phyloP scores from a whole-genome alignment of 2,113 vertebrate genomes.

The Myiagra hebetior region DNA sequence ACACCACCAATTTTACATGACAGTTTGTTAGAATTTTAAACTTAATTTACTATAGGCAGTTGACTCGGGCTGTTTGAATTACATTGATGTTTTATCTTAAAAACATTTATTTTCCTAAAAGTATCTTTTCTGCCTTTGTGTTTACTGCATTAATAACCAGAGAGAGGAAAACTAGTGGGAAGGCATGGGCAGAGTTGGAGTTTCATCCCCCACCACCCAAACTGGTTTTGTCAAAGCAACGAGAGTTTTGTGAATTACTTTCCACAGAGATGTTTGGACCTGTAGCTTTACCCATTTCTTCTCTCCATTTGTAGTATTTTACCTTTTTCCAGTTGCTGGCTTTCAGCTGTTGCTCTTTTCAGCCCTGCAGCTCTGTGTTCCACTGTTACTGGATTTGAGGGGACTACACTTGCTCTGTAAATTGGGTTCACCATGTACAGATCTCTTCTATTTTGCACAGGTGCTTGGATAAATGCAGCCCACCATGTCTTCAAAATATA shows the following conservation, averaged over 20 bases:
- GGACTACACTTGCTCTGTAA: not conserved
- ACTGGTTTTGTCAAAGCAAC: not conserved
- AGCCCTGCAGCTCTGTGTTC: not conserved
- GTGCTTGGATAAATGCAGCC: not conserved
- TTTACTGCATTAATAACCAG: constrained; percentile 63
- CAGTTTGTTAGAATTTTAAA: constrained; percentile 78
- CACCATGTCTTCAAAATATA: not conserved
- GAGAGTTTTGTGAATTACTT: not conserved
- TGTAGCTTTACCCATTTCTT: not conserved
- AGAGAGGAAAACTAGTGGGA: not conserved
- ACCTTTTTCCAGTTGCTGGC: not conserved
- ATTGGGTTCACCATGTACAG: not conserved
- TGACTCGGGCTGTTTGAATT: constrained; percentile 66
- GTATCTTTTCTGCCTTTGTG: constrained; percentile 65
- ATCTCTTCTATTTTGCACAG: not conserved
- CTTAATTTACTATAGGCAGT: constrained; percentile 77
- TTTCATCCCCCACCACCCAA: not conserved
- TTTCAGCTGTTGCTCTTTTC: not conserved
- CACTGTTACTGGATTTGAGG: not conserved
- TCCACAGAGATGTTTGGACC: not conserved
- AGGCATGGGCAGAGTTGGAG: not conserved
- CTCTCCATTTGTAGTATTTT: not conserved
- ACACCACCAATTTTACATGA: constrained; percentile 73
- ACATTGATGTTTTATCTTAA: constrained; percentile 71
- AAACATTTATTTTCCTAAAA: constrained; percentile 71